Conservation (phyloP, 2,797 vertebrate species). For the Falco cherrug region DNA sequence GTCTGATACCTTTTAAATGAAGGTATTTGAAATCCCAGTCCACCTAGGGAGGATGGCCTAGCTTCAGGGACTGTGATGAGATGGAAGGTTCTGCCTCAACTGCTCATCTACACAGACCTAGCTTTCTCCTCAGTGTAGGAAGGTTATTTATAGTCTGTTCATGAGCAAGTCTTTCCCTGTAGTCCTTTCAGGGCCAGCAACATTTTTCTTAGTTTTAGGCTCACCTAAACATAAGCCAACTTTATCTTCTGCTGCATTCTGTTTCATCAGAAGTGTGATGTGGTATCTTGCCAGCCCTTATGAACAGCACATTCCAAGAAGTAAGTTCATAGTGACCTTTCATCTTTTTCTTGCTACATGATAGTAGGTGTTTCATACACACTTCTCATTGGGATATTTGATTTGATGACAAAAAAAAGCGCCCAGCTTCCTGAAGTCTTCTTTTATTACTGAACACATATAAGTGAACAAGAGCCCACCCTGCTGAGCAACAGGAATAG, state of each 20-base stretch:
- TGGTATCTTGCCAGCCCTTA: background rate
- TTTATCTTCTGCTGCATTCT: slow-evolving; percentile 30
- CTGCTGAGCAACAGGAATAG: background rate
- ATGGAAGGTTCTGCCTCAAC: background rate
- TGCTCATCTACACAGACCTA: background rate
- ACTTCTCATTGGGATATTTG: background rate
- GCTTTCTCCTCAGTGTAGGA: background rate
- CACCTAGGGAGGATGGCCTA: background rate
- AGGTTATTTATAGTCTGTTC: background rate
- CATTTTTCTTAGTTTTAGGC: background rate
- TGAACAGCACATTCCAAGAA: background rate
- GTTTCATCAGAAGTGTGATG: background rate
- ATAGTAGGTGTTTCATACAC: background rate
- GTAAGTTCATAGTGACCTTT: slow-evolving; percentile 20
- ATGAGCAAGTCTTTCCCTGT: background rate
- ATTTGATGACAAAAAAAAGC: background rate
- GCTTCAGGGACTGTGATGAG: background rate
- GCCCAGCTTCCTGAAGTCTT: background rate
- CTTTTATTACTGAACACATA: background rate
- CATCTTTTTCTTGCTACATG: background rate
- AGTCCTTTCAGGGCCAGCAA: background rate
- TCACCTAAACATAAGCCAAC: slow-evolving; percentile 4
- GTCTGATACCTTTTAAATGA: background rate
- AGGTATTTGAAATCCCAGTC: background rate
- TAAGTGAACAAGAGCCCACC: background rate